Evolutionary conservation across 2,888 invertebrate species (phyloP).

Genomic region (Pegoplata infirma): DNA sequence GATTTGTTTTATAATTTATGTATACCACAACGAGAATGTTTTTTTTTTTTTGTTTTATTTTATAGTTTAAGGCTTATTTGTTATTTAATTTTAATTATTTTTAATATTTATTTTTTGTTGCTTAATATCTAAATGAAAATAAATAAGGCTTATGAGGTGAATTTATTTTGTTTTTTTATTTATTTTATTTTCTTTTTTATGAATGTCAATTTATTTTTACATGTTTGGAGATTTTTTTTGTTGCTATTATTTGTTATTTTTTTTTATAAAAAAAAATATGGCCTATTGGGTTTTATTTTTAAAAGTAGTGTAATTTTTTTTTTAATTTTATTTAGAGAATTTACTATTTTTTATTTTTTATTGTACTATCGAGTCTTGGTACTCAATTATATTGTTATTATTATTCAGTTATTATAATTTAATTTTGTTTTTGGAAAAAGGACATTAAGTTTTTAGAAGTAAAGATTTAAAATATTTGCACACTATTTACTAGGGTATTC

Average conservation of each 20-base stretch:
- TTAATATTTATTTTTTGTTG: slow-evolving; percentile 18
- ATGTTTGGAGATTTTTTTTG: neutral
- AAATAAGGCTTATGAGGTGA: slow-evolving; percentile 55
- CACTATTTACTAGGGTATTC: too few relatives aligned
- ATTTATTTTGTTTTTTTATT: slow-evolving; percentile 5
- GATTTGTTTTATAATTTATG: slow-evolving; percentile 19
- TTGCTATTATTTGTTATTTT: neutral
- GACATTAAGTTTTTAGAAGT: neutral
- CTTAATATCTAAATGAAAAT: slow-evolving; percentile 55
- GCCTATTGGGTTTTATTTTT: neutral
- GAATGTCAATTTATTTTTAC: slow-evolving; percentile 10
- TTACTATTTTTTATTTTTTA: neutral
- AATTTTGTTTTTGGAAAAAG: neutral
- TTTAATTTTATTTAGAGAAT: neutral
- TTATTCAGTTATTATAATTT: neutral
- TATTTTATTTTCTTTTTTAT: slow-evolving; percentile 7
- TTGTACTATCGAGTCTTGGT: slow-evolving; percentile 22
- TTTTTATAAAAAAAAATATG: neutral
- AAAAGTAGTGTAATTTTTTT: neutral
- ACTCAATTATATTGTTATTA: slow-evolving; percentile 7
- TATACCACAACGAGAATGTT: slow-evolving; percentile 53
- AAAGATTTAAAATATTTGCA: neutral
- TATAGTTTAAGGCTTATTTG: slow-evolving; percentile 14
- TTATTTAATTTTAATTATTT: slow-evolving; percentile 14
- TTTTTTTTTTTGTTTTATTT: slow-evolving; percentile 10